Evolutionary conservation across 2,888 invertebrate genomes (phyloP), one percentile per base, ranked within the genome.

Genomic region (Aproaerema taeniolella): DNA sequence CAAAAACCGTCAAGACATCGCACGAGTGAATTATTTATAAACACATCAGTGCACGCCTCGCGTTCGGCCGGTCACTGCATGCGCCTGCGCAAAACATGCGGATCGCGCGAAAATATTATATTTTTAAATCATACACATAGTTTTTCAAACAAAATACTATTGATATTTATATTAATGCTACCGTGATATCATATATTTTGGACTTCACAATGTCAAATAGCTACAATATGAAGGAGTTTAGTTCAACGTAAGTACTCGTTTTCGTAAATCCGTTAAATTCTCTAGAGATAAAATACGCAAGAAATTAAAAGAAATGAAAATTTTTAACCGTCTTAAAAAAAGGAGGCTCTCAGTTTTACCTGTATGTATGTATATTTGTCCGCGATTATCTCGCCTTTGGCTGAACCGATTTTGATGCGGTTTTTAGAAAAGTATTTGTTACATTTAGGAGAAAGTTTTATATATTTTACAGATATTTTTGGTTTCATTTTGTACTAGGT

Each of bases 201-300:
- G 26, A 13, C 3, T 2, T 53, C 58, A 66, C 67, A 61, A 85
- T 83, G 85, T 50, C 81, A 38, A 70, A 85, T 52, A 77, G 63
- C 57, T 83, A 78, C 52, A 81, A 72, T 36, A 82, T 86, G 83
- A 86, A 82, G 67, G 80, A 85, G 39, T 86, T 81, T 47, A 83
- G 85, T 55, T 86, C 85, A 8, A 86, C 82, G 85, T 86, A 63
- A 83, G 85, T 81, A 53, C 8, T 20, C 20, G 5, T 20, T 6
- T n/a, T n/a, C n/a, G n/a, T n/a, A n/a, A n/a, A n/a, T n/a, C n/a
- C n/a, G n/a, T n/a, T n/a, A n/a, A n/a, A n/a, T n/a, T n/a, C n/a
- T n/a, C n/a, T n/a, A n/a, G n/a, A n/a, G n/a, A n/a, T n/a, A n/a
- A n/a, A n/a, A n/a, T n/a, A n/a, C n/a, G n/a, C n/a, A n/a, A n/a